Evolutionary conservation across 2,113 vertebrate genomes (phyloP).

Genomic region (Corydoras sp.): DNA sequence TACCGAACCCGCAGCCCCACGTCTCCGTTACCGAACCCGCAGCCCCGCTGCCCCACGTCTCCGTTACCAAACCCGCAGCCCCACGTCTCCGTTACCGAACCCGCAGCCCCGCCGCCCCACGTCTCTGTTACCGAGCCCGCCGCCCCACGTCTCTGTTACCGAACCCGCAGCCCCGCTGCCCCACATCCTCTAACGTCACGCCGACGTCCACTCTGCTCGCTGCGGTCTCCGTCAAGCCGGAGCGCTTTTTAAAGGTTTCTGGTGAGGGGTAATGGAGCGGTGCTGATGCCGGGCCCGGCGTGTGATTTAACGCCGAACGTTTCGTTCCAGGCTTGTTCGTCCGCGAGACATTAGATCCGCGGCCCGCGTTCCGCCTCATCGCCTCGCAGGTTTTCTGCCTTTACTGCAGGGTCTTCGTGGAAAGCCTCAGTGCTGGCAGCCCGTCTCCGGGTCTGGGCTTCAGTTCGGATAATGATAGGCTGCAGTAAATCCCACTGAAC

Average conservation of each 20-base stretch:
- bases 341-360: background rate
- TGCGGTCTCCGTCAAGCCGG: conserved; percentile 29
- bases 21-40: too few species aligned
- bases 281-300: too few species aligned
- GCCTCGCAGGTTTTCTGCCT: background rate
- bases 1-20: too few species aligned
- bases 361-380: background rate
- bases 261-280: conserved; percentile 1
- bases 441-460: conserved; percentile 5
- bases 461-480: conserved; percentile 23
- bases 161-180: conserved; percentile 28
- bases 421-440: conserved; percentile 10
- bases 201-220: conserved; percentile 7
- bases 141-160: conserved; percentile 28
- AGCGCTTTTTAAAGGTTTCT: conserved; percentile 13
- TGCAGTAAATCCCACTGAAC: conserved; percentile 22
- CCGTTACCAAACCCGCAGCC: too few species aligned
- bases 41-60: too few species aligned
- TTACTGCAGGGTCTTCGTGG: conserved; percentile 1
- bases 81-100: background rate
- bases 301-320: background rate
- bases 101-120: conserved; percentile 1
- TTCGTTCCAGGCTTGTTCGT: background rate
- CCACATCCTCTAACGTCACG: conserved; percentile 43
- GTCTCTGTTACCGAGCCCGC: conserved; percentile 30